Base-by-base conservation (phyloP, 1,140 invertebrate species). In the Hylaeus anthracinus region DNA sequence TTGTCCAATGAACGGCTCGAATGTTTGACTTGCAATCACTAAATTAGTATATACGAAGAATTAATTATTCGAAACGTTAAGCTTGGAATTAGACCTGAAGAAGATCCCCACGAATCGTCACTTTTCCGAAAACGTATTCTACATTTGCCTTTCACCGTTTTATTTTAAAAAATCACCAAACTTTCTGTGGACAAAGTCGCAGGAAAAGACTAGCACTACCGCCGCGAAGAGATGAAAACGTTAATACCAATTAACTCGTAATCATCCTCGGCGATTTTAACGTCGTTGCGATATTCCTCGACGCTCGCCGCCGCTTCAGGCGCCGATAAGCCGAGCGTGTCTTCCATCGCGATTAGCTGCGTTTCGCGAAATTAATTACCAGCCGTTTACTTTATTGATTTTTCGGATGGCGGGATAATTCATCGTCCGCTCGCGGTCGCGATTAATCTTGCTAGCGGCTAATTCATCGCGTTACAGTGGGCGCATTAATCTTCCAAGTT, bases 321-420 rank as follows among this genome's bases (percentile, higher is more conserved):
- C 9, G 37, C 15, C 61, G 72, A 74, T 74, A 74, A 65, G 72
- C 72, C 48, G 6, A 5, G 15, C 43, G 37, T 15, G 12, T 15
- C 72, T 26, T 51, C 72, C 14, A 65, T 74, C 61, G 72, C 72
- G 72, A 74, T 74, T 74, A 65, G n/a, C 61, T 41, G 63, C n/a
- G 63, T 67, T 66, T 65, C 63, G 48, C 73, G 63, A 75, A 66
- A 75, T 75, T 75, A 75, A 75, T 75, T 67, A 56, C 73, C 61
- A 3, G 41, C 51, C 51, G 73, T 55, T 65, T 67, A 48, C 51
- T 53, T 75, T 75, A 75, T 75, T 75, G 73, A 75, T 75, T 75
- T 75, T 75, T 67, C 73, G 73, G 65, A 75, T 66, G 63, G 63
- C 73, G 73, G 51, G 63, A 75, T 75, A 66, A 75, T 75, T 75